Evolutionary conservation across 2,888 invertebrate genomes (phyloP).

Genomic region (Agrenia bidenticulata): DNA sequence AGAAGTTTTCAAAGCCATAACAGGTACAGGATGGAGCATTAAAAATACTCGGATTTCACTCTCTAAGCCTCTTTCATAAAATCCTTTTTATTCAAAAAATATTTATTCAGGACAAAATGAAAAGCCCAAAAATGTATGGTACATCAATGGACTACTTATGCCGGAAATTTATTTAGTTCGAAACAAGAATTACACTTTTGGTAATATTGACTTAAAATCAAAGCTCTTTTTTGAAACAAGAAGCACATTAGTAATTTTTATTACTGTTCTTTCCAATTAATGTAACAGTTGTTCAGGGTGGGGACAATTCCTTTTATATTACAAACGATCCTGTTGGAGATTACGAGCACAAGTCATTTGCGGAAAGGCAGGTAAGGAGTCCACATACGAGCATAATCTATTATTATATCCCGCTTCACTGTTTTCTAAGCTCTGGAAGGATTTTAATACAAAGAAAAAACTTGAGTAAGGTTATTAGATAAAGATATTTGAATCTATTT

Average conservation of each 20-base stretch:
- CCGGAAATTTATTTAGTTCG: slow-evolving; percentile 81
- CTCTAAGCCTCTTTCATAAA: too few species aligned
- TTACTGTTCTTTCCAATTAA: slow-evolving; percentile 55
- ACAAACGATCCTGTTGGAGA: slow-evolving; percentile 91
- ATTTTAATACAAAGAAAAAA: too few species aligned
- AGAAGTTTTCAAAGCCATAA: slow-evolving; percentile 81
- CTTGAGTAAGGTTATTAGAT: too few species aligned
- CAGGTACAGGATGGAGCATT: slow-evolving; percentile 53
- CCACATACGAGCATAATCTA: too few species aligned
- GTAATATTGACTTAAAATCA: slow-evolving; percentile 22
- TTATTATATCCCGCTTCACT: too few species aligned
- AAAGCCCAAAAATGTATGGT: slow-evolving; percentile 67
- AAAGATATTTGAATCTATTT: too few species aligned
- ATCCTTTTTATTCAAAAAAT: slow-evolving; percentile 8
- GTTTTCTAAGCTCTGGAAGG: too few species aligned
- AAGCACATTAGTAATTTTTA: background rate
- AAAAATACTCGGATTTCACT: background rate
- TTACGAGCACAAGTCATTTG: slow-evolving; percentile 66
- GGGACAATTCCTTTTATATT: slow-evolving; percentile 78
- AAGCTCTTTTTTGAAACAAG: background rate
- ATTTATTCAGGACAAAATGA: slow-evolving; percentile 17
- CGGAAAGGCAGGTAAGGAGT: background rate
- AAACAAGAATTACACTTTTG: slow-evolving; percentile 43
- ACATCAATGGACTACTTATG: slow-evolving; percentile 84
- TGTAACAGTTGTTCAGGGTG: slow-evolving; percentile 71